These are phyloP conservation scores for Discoglossus pictus DNA, from an alignment of 2,797 vertebrate genomes.

Conservation along the genomic window DNA sequence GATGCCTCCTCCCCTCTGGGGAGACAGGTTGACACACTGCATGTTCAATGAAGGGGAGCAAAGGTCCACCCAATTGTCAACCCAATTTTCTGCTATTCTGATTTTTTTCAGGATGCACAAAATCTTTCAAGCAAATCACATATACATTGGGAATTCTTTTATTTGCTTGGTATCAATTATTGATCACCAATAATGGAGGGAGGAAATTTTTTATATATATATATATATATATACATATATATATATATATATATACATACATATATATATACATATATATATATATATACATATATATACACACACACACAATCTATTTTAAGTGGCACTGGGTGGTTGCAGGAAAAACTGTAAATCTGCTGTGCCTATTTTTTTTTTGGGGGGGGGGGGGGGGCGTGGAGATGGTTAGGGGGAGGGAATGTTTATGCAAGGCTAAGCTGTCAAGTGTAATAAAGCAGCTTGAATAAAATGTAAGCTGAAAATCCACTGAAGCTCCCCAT, in stretches of 20 bases:
- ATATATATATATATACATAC: too few species aligned
- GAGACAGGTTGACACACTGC: conserved; percentile 71
- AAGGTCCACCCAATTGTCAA: conserved; percentile 80
- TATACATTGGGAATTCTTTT: too few species aligned
- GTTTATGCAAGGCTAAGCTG: conserved; percentile 82
- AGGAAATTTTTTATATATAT: too few species aligned
- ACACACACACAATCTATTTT: too few species aligned
- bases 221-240: too few species aligned
- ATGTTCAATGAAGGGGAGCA: conserved; percentile 66
- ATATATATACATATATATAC: too few species aligned
- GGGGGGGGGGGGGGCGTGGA: conserved; percentile 46
- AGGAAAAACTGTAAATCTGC: too few species aligned
- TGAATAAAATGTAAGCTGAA: conserved; percentile 84
- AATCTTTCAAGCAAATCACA: conserved; percentile 85
- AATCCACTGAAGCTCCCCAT: conserved; percentile 84
- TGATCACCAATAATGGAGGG: conserved; percentile 58
- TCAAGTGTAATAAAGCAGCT: conserved; percentile 81
- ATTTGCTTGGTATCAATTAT: too few species aligned
- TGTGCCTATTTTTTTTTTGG: too few species aligned
- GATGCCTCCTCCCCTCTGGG: conserved; percentile 67
- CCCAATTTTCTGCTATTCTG: conserved; percentile 78
- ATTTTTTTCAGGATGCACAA: conserved; percentile 75
- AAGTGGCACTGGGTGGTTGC: too few species aligned
- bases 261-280: too few species aligned
- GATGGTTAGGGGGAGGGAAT: conserved; percentile 59